Base-by-base conservation (phyloP, 2,888 invertebrate genomes). In the Lithophane ornitopus region DNA sequence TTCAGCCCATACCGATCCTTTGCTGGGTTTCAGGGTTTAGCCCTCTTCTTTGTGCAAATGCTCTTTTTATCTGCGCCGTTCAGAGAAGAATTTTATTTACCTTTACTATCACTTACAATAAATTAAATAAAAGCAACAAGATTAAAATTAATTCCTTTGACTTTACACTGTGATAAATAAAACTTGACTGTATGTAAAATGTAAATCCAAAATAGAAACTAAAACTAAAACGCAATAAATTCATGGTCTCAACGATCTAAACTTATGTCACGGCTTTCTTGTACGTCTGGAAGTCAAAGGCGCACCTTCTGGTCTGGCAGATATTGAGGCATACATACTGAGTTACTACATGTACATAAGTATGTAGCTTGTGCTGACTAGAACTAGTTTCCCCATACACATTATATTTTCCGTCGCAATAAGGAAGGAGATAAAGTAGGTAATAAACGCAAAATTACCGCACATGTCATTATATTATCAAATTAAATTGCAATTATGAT, bases 181-280 rank as follows among this genome's bases (percentile, higher is more conserved):
- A 39, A 58, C 41, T 44, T 59, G 16, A 8, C 16, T 39, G 14
- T 34, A 52, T 63, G 26, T 49, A 41, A 70, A 68, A 52, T 73
- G 28, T 66, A 61, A 68, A 73, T 41, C 67, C 34, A 49, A 73
- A 62, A 78, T 66, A 67, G 65, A 78, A 80, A 80, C 56, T 56
- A 34, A 80, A 59, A 66, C 44, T 79, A 73, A 49, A 70, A 59
- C 61, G 76, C 34, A 76, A 76, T 81, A 65, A 74, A 86, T 73
- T 79, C 63, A 76, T 59, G 62, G 70, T 69, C 58, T 78, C 63
- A 9, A 62, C 66, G 19, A 70, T 79, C 34, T 71, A 39, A 66
- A 70, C 79, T 85, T 82, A 80, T 80, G 74, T 79, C 76, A 87
- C 69, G 44, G 74, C 79, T 87, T 87, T 87, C 87, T 78, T 85